Conservation (phyloP, 1,140 invertebrate genomes). For the Vanessa atalanta region DNA sequence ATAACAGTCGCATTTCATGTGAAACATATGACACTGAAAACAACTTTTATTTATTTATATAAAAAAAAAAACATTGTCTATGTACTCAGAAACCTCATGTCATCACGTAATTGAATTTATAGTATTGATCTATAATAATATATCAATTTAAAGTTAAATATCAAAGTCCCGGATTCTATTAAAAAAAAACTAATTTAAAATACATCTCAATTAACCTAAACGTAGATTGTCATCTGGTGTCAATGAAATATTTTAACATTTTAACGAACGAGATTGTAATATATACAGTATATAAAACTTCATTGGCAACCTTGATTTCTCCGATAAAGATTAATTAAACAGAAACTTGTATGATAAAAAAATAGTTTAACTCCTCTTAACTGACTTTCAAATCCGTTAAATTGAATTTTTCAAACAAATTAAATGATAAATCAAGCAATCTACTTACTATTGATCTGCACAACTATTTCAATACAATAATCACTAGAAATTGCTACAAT, state of each 20-base stretch:
- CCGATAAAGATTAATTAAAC: slow-evolving; percentile 21
- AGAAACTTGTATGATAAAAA: slow-evolving; percentile 12
- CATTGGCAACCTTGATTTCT: slow-evolving; percentile 23
- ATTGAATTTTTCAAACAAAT: not conserved
- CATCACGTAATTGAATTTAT: too few species aligned
- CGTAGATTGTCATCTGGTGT: slow-evolving; percentile 26
- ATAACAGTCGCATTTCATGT: too few species aligned
- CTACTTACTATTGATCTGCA: too few species aligned
- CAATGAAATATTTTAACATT: slow-evolving; percentile 46
- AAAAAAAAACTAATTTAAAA: not conserved
- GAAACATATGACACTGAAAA: too few species aligned
- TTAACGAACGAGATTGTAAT: slow-evolving; percentile 30
- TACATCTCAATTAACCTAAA: slow-evolving; percentile 1
- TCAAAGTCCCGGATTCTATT: not conserved
- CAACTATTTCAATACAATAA: not conserved
- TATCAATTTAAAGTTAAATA: not conserved
- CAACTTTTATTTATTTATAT: too few species aligned
- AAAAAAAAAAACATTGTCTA: too few species aligned
- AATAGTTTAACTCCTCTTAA: not conserved
- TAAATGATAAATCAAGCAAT: too few species aligned
- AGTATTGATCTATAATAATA: too few species aligned
- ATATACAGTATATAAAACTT: slow-evolving; percentile 28
- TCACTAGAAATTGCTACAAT: not conserved
- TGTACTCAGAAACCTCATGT: too few species aligned
- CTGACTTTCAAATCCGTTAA: not conserved